Conservation (phyloP, 1,140 invertebrate genomes). For the Polypedilum pembai region DNA sequence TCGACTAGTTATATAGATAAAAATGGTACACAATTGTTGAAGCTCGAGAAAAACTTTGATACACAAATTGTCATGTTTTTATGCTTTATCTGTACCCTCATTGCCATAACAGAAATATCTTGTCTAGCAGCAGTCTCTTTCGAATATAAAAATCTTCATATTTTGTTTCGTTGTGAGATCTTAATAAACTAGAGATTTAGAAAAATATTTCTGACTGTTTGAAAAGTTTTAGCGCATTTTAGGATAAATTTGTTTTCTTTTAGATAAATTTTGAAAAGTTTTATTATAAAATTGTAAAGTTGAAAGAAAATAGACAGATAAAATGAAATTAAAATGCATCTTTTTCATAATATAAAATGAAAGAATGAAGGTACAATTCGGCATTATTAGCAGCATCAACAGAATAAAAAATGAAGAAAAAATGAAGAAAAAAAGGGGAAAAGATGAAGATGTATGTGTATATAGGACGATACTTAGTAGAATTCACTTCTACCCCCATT, state of each 20-base stretch:
- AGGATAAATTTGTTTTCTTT: too few relatives aligned
- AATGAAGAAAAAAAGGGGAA: not conserved
- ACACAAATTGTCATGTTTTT: not conserved
- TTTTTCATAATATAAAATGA: too few relatives aligned
- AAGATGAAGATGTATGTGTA: not conserved
- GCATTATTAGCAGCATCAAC: not conserved
- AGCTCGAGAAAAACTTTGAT: not conserved
- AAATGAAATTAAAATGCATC: too few relatives aligned
- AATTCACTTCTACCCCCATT: not conserved
- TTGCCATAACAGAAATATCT: not conserved
- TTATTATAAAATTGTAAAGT: too few relatives aligned
- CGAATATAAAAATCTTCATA: not conserved
- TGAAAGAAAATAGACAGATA: too few relatives aligned
- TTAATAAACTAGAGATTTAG: too few relatives aligned
- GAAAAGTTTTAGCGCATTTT: too few relatives aligned
- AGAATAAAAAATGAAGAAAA: not conserved
- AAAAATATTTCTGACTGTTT: too few relatives aligned
- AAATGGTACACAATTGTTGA: slow-evolving; percentile 1
- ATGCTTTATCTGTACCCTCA: not conserved
- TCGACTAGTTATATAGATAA: not conserved
- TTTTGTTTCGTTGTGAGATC: too few relatives aligned
- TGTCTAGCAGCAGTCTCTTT: not conserved
- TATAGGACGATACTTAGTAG: not conserved
- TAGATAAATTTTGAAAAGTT: too few relatives aligned
- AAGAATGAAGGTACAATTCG: too few relatives aligned